Percentiles rank a stretch among this genome's conserved stretches.
Evolutionary conservation across 2,113 vertebrate genomes (phyloP).

Genomic region (Nerophis lumbriciformis): DNA sequence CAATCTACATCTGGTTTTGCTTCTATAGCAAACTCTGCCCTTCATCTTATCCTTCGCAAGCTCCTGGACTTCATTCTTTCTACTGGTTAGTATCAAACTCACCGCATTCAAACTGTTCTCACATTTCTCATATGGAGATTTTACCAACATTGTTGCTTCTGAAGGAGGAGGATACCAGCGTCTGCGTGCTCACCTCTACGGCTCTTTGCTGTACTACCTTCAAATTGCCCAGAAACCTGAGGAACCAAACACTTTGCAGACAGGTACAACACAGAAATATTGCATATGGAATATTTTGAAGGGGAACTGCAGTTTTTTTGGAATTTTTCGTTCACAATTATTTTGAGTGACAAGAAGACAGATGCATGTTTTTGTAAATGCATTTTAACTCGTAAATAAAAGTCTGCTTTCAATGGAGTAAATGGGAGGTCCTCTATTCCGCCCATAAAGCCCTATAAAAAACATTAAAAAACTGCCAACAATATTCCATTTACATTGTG

Average conservation of each 20-base stretch:
- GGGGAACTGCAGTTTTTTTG: too few species aligned
- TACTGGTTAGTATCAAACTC: conserved; percentile 76
- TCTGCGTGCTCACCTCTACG: conserved; percentile 90
- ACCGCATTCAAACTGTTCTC: background rate
- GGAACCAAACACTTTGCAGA: conserved; percentile 91
- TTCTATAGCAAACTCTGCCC: conserved; percentile 91
- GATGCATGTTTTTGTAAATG: too few species aligned
- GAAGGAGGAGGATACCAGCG: conserved; percentile 94
- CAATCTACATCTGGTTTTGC: conserved; percentile 82
- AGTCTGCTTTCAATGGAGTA: too few species aligned
- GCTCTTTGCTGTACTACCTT: conserved; percentile 91
- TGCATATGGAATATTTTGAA: background rate
- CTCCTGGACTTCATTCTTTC: conserved; percentile 95
- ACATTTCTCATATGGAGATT: background rate
- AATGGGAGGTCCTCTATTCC: too few species aligned
- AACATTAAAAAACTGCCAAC: too few species aligned
- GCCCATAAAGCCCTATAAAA: too few species aligned
- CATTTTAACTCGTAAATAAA: too few species aligned
- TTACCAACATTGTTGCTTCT: background rate
- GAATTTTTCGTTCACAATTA: too few species aligned
- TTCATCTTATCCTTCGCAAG: conserved; percentile 92
- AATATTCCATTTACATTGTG: too few species aligned
- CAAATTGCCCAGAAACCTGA: conserved; percentile 97
- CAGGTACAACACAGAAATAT: conserved; percentile 69
- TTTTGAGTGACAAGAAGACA: too few species aligned